Evolutionary conservation across 2,888 invertebrate species (phyloP).

Genomic region (Leptogaster cylindrica): DNA sequence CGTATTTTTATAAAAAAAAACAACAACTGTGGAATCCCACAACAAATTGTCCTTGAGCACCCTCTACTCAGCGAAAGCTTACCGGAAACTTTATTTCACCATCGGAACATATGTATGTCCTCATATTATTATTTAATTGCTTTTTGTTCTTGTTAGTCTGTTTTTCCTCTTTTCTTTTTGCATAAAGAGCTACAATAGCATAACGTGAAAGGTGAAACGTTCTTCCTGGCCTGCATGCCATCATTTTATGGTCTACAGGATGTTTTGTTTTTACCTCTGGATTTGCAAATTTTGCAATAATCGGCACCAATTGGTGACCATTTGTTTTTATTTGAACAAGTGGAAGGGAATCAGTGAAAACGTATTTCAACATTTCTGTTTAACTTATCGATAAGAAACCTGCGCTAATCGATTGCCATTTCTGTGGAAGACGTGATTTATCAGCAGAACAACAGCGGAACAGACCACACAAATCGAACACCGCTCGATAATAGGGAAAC

Average conservation of each 20-base stretch:
- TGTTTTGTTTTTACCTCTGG: neutral
- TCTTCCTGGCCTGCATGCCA: neutral
- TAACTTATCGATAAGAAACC: slow-evolving; percentile 5
- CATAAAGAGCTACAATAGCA: neutral
- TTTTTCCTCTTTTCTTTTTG: too few species aligned
- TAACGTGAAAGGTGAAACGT: neutral
- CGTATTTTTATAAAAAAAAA: neutral
- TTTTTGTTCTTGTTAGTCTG: too few species aligned
- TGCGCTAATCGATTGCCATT: too few species aligned
- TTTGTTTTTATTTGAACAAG: too few species aligned
- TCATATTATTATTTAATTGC: too few species aligned
- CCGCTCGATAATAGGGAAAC: too few species aligned
- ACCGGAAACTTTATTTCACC: slow-evolving; percentile 24
- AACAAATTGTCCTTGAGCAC: slow-evolving; percentile 10
- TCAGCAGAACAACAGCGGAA: too few species aligned
- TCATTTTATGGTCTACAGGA: neutral
- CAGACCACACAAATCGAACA: too few species aligned
- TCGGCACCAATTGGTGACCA: neutral
- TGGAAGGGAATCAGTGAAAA: too few species aligned
- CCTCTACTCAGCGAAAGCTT: slow-evolving; percentile 5
- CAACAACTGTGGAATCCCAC: slow-evolving; percentile 8
- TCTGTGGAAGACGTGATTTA: too few species aligned
- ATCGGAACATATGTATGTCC: too few species aligned
- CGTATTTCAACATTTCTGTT: neutral
- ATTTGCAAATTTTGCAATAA: neutral